Evolutionary conservation across 1,140 invertebrate genomes (phyloP).

Genomic region (Drosophila nigromelanica): DNA sequence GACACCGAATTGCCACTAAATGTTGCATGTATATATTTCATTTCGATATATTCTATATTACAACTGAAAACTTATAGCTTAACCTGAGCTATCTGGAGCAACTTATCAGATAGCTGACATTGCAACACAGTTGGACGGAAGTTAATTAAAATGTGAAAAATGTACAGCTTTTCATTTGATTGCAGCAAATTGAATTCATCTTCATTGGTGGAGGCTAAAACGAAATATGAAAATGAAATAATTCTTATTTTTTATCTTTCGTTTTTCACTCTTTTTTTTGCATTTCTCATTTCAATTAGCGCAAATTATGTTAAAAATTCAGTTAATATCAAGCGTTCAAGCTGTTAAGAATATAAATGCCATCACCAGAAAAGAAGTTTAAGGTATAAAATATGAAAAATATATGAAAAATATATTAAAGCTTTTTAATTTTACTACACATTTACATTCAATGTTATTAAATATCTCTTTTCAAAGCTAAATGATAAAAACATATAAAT

Average conservation of each 20-base stretch:
- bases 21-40: neutral
- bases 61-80: neutral
- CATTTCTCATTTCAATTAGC: constrained; percentile 75
- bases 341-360: neutral
- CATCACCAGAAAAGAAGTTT: neutral
- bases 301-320: constrained; percentile 55
- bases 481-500: too few relatives aligned
- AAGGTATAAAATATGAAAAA: neutral
- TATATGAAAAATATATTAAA: neutral
- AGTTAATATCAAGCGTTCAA: constrained; percentile 33
- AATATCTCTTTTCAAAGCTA: too few relatives aligned
- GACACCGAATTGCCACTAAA: constrained; percentile 10
- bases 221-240: constrained; percentile 55
- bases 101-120: neutral
- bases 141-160: constrained; percentile 35
- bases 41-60: too few relatives aligned
- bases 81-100: neutral
- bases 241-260: constrained; percentile 40
- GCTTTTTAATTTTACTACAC: too few relatives aligned
- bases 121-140: constrained; percentile 9
- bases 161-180: constrained; percentile 60
- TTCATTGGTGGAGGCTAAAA: constrained; percentile 34
- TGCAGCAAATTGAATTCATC: constrained; percentile 65
- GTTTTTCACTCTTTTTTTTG: constrained; percentile 40
- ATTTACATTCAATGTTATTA: too few relatives aligned